Evolutionary conservation across 2,797 vertebrate species (phyloP).

Genomic region (Acanthurus tractus): DNA sequence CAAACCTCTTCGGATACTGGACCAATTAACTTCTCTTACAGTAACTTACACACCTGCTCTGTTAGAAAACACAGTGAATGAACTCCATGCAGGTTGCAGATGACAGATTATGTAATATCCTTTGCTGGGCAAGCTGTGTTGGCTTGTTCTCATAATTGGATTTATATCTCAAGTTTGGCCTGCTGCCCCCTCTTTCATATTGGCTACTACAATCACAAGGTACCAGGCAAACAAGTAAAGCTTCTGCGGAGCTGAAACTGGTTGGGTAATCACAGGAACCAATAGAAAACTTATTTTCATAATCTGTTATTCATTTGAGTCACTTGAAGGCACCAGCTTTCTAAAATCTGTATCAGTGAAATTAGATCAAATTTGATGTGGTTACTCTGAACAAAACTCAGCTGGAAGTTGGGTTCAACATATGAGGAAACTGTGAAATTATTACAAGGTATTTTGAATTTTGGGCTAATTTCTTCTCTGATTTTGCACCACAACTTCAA

Average conservation of each 20-base stretch:
- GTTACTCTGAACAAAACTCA: background rate
- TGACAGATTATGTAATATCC: slow-evolving; percentile 35
- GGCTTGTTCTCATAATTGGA: slow-evolving; percentile 64
- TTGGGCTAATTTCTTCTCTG: background rate
- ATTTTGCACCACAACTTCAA: background rate
- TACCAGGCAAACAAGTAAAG: background rate
- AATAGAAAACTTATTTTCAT: background rate
- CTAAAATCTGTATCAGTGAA: background rate
- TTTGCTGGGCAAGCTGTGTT: slow-evolving; percentile 38
- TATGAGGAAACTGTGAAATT: too few relatives aligned
- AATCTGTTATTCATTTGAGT: background rate
- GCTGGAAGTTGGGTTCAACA: background rate
- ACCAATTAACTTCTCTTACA: slow-evolving; percentile 3
- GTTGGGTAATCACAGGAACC: background rate
- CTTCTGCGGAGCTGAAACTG: background rate
- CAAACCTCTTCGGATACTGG: background rate
- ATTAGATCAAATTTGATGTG: too few relatives aligned
- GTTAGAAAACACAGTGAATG: too few relatives aligned
- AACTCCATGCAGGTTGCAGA: slow-evolving; percentile 11
- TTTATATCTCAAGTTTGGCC: slow-evolving; percentile 55
- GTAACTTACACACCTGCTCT: background rate
- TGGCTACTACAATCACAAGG: slow-evolving; percentile 26
- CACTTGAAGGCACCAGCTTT: background rate
- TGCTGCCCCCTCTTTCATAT: slow-evolving; percentile 17
- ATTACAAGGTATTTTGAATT: background rate